phyloP scores from a whole-genome alignment of 1,140 invertebrate species.

The Heliconius hewitsoni region DNA sequence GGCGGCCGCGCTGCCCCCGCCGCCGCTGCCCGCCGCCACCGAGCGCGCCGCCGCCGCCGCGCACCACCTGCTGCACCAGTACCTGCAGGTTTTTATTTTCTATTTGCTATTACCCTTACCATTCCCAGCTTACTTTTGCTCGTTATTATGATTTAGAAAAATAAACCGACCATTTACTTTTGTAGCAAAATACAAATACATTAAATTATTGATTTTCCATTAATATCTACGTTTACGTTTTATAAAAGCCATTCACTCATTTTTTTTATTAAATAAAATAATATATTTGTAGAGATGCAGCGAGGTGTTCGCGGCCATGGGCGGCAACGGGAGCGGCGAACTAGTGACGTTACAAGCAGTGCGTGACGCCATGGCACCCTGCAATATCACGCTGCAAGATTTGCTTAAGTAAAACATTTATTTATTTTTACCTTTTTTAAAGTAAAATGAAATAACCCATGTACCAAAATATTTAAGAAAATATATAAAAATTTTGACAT shows the following conservation, averaged over 20 bases:
- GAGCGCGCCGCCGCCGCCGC: constrained; percentile 69
- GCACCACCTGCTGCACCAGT: constrained; percentile 72
- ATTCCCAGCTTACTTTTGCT: no score
- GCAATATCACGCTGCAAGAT: constrained; percentile 62
- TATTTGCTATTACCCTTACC: no score
- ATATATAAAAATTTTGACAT: no score
- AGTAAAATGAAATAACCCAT: not conserved
- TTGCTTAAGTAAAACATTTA: constrained; percentile 58
- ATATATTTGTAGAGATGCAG: constrained; percentile 55
- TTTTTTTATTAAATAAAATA: no score
- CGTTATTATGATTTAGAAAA: no score
- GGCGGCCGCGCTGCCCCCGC: constrained; percentile 64
- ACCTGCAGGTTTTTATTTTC: constrained; percentile 53
- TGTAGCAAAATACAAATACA: no score
- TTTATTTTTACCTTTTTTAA: not conserved
- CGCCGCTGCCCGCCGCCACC: constrained; percentile 64
- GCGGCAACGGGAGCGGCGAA: constrained; percentile 59
- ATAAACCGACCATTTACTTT: no score
- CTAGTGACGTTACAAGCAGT: constrained; percentile 70
- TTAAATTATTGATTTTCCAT: no score
- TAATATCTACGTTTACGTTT: no score
- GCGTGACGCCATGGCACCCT: constrained; percentile 70
- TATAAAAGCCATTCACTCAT: no score
- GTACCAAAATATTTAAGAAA: no score
- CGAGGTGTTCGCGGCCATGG: constrained; percentile 75